Evolutionary conservation across 2,113 vertebrate species (phyloP), one percentile per base, ranked within the genome.

Genomic region (Archilochus colubris): DNA sequence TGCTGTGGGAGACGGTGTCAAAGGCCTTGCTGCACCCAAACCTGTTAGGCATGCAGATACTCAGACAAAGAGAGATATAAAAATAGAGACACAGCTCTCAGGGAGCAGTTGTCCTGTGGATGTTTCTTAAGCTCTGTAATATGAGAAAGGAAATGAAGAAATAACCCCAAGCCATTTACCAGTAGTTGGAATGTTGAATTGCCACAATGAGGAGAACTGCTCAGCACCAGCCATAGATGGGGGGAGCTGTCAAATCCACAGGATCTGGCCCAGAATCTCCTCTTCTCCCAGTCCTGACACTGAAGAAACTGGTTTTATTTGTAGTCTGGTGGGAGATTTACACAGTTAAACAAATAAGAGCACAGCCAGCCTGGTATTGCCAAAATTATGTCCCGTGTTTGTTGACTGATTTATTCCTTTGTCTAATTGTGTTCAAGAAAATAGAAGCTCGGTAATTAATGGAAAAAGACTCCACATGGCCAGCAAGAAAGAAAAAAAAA

Each of bases 321-420:
- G 76, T 93, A 79, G 58, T 62, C 69, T 90, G 95, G 36, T 91
- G 94, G 93, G 91, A 96, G 95, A 95, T 95, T 95, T 93, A 95
- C 62, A 64, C 24, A 70, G 79, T 83, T 73, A 81, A 95, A 80
- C 76, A 95, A 95, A 75, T 86, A 90, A 83, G 36, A 84, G 51
- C 72, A 59, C 73, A 86, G 67, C 81, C 5, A 0, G 89, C 17
- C 24, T 6, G 3, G 25, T 90, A 92, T 75, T 90, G 83, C 90
- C 88, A 97, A 93, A 97, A 86, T 79, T 94, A 93, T 40, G 77
- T 94, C 83, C 77, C 61, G 38, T 68, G 50, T 90, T 94, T 90
- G 88, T 79, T 94, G 93, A 95, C 93, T 94, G 95, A 96, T 97
- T 96, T 97, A 95, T 97, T 92, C 82, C 55, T 90, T 95, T 97